These are phyloP conservation scores for Corythornis leucogaster DNA, from an alignment of 2,797 vertebrate species.

Conservation along the genomic window DNA sequence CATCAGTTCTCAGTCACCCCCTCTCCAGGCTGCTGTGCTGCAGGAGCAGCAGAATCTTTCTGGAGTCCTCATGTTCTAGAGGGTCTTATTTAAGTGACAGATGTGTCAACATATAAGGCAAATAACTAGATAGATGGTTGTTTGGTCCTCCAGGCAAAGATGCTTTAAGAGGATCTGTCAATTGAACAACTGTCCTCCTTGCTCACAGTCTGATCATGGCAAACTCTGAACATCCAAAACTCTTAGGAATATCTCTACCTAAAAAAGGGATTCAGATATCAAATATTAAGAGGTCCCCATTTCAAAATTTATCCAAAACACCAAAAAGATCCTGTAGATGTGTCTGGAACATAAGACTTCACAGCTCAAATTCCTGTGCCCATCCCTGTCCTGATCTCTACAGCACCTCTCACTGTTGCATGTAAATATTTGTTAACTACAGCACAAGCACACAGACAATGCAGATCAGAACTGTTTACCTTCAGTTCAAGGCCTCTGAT, in stretches of 20 bases:
- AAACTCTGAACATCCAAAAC: not conserved
- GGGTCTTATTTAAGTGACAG: not conserved
- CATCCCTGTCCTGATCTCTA: not conserved
- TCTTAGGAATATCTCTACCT: not conserved
- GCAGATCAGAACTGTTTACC: conserved; percentile 58
- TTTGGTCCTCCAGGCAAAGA: not conserved
- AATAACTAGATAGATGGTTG: not conserved
- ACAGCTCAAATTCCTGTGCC: not conserved
- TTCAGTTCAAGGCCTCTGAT: conserved; percentile 81
- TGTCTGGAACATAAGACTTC: not conserved
- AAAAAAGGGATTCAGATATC: not conserved
- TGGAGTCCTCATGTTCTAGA: not conserved
- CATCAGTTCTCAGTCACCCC: not conserved
- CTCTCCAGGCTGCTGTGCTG: not conserved
- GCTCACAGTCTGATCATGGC: not conserved
- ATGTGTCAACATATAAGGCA: not conserved
- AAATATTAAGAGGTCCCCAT: not conserved
- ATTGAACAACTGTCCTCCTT: not conserved
- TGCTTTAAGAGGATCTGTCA: not conserved
- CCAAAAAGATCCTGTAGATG: not conserved
- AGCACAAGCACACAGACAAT: not conserved
- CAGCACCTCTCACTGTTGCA: not conserved
- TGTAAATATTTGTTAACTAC: rapidly evolving
- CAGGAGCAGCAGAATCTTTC: not conserved
- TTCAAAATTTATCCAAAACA: not conserved